A percentile compares a stretch with the other conserved stretches of the same genome.
Conservation (phyloP, 1,140 invertebrate species). For the Diachasmimorpha longicaudata region DNA sequence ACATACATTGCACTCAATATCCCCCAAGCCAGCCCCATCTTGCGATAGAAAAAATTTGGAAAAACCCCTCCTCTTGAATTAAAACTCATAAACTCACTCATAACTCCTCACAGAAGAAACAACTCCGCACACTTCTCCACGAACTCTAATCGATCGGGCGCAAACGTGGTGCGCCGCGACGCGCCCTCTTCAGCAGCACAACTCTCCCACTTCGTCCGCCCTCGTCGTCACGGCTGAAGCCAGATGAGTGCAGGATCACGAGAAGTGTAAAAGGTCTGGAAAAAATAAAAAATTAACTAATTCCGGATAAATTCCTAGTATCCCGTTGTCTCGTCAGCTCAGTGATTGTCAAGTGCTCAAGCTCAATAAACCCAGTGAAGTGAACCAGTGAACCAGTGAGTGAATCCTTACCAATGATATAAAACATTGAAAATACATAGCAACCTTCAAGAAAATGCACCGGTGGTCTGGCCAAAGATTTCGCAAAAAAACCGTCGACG, state of each 20-base stretch:
- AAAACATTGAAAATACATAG: not conserved
- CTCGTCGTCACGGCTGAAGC: not conserved
- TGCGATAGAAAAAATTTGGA: too few species aligned
- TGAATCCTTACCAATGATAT: not conserved
- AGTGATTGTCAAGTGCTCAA: not conserved
- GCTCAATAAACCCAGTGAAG: not conserved
- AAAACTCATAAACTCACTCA: not conserved
- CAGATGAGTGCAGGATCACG: not conserved
- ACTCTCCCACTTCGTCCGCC: not conserved
- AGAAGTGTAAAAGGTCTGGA: not conserved
- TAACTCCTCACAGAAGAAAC: not conserved
- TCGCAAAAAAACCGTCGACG: not conserved
- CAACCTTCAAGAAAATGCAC: not conserved
- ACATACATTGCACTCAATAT: too few species aligned
- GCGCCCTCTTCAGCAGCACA: not conserved
- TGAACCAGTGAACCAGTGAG: not conserved
- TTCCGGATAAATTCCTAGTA: not conserved
- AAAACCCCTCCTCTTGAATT: too few species aligned
- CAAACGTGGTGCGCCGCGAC: slow-evolving; percentile 9
- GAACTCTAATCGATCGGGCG: slow-evolving; percentile 13
- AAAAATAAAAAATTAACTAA: too few species aligned
- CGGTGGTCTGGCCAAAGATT: not conserved
- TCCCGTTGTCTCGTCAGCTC: not conserved
- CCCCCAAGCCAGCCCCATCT: too few species aligned
- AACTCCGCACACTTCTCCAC: not conserved